Evolutionary conservation across 2,797 vertebrate species (phyloP), one percentile per base, ranked within the genome.

Genomic region (Novumbra hubbsi): DNA sequence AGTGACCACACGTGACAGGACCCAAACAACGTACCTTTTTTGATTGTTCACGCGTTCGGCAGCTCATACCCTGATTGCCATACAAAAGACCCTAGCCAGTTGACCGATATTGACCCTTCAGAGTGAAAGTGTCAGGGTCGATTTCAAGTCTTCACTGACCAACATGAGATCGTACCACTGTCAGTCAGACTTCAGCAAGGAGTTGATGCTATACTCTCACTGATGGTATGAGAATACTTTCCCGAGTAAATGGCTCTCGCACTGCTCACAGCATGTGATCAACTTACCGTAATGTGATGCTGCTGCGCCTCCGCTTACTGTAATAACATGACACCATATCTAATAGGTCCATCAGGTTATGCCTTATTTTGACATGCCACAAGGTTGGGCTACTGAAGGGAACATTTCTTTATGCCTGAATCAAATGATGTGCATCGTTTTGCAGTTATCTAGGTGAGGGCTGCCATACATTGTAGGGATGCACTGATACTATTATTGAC

Each of bases 241-340:
- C 27, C 14, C 71, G 73, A 67, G 21, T 49, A 49, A 41, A 30
- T 68, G 73, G 48, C 24, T 9, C 45, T 71, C 52, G 21, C 48
- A 27, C 68, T 66, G 73, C 74, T 81, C 76, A 82, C 69, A 80
- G 74, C 68, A 73, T 78, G 70, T 64, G 66, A 45, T 52, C 78
- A 45, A 77, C 6, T 27, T 14, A 74, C 32, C 30, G 12, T 27
- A 68, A 11, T 68, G 60, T 63, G 60, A 28, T 30, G 27, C 15
- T 32, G 63, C 27, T 48, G 65, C 1, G 62, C 65, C 72, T 27
- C 60, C 73, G 21, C 27, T 28, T 73, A 30, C 19, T 17, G 64
- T 66, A 34, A 34, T n/a, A 30, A 32, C 64, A 66, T 32, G 28
- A 34, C 64, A 32, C 8, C 1, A 30, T 65, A 34, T 38, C n/a